Evolutionary conservation across 2,888 invertebrate species (phyloP), one percentile per base, ranked within the genome.

Genomic region (Camponotus fellah): DNA sequence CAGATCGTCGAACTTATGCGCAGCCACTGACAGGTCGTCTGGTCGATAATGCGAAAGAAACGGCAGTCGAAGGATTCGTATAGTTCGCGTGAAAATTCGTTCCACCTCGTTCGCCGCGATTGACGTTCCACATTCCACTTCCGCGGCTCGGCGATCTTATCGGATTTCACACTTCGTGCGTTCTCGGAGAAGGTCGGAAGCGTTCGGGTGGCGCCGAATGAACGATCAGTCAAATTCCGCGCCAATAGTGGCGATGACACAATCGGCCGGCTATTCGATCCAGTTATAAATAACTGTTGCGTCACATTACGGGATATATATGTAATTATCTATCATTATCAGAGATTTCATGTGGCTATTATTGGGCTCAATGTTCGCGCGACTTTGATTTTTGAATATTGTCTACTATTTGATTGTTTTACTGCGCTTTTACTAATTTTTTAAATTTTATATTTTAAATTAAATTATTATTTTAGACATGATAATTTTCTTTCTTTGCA

Each of bases 271-370:
- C 21, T 37, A 82, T 80, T 82, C 84, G 83, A 60, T 88, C 26
- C 69, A n/a, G 49, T 82, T 85, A 87, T 84, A 82, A 88, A 88
- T 86, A 86, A 76, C 58, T 21, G 21, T 83, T 89, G 82, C 85
- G 72, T 89, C 85, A 88, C 32, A 46, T 43, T n/a, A 34, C 34
- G 60, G 17, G 17, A 17, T 49, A 49, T 49, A 17, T 17, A 17
- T 26, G 17, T 49, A 17, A 46, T 40, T 9, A 43, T 43, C 12
- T 46, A 14, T 26, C 26, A 26, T 26, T 26, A 26, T 26, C 26
- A 26, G 26, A 26, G 26, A 26, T 26, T 26, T 26, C 26, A 26
- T 26, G 2, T 26, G 26, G 26, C 26, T 2, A 26, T 26, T 26
- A 26, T 26, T 26, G 26, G 26, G 26, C 26, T 26, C 26, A 26